Evolutionary conservation across 35 echinoderm and acorn worm genomes (phyloP).

Genomic region (Lytechinus pictus): DNA sequence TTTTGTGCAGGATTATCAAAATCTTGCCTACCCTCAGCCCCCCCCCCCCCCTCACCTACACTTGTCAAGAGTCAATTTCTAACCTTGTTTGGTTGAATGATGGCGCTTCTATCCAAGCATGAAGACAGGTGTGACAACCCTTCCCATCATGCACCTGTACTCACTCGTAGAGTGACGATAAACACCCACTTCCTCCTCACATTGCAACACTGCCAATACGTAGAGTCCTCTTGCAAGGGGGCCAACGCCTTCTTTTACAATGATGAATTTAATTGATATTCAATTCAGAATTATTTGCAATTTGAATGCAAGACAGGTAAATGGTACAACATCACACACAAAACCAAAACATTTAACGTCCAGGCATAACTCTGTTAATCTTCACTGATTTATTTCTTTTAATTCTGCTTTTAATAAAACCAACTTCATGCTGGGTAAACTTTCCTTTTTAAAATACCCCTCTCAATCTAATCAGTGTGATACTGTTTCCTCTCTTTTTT

Average conservation of each 20-base stretch:
- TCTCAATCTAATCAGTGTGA: no score
- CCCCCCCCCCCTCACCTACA: background rate
- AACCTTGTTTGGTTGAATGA: background rate
- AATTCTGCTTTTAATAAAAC: no score
- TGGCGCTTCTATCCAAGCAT: conserved; percentile 11
- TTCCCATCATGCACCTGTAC: conserved; percentile 15
- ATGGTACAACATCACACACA: no score
- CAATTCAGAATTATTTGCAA: no score
- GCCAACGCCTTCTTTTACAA: no score
- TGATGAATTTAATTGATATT: no score
- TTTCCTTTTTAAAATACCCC: no score
- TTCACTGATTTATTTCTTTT: no score
- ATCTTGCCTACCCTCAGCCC: background rate
- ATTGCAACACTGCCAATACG: background rate
- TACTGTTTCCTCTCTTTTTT: background rate
- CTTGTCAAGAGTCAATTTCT: background rate
- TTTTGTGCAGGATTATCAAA: background rate
- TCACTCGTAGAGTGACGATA: background rate
- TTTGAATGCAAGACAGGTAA: no score
- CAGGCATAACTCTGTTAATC: no score
- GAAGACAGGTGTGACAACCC: background rate
- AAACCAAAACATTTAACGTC: no score
- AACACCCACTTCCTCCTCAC: conserved; percentile 1
- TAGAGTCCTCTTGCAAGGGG: background rate
- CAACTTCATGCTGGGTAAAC: no score